Evolutionary conservation across 2,797 vertebrate genomes (phyloP).

Genomic region (Molossus alvarezi): DNA sequence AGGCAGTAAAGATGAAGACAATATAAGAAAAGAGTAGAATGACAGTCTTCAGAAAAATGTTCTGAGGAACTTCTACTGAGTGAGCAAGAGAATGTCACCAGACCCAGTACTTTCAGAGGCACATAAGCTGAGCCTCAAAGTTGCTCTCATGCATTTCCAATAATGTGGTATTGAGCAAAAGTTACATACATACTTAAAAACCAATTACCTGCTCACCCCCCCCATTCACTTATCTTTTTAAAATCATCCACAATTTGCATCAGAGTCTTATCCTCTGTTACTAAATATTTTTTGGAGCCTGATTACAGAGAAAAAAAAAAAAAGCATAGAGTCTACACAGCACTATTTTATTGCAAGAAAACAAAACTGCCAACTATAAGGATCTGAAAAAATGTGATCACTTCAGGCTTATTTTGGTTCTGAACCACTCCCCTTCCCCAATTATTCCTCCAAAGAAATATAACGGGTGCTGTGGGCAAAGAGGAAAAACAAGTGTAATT

Average conservation of each 20-base stretch:
- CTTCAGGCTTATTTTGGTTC: not conserved
- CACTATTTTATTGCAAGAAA: conserved; percentile 53
- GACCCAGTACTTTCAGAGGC: not conserved
- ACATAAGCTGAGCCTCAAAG: not conserved
- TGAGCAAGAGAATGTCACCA: not conserved
- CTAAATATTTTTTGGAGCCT: conserved; percentile 20
- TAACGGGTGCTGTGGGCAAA: conserved; percentile 54
- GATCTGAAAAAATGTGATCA: conserved; percentile 71
- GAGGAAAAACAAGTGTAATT: conserved; percentile 76
- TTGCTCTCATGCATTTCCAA: not conserved
- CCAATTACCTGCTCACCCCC: conserved; percentile 25
- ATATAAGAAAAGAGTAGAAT: not conserved
- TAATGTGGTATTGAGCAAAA: not conserved
- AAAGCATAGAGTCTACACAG: conserved; percentile 6
- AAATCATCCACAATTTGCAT: conserved; percentile 20
- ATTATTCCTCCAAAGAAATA: conserved; percentile 68
- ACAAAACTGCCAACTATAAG: conserved; percentile 59
- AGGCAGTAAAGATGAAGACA: not conserved
- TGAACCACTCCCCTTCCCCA: conserved; percentile 71
- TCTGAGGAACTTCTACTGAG: not conserved
- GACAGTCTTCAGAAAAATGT: not conserved
- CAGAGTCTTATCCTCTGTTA: conserved; percentile 18
- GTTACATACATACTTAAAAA: conserved; percentile 25
- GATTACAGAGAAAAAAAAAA: not conserved
- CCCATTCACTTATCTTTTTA: conserved; percentile 33